These are phyloP conservation scores for Rhabdornis inornatus DNA, from an alignment of 2,113 vertebrate genomes.

Conservation along the genomic window DNA sequence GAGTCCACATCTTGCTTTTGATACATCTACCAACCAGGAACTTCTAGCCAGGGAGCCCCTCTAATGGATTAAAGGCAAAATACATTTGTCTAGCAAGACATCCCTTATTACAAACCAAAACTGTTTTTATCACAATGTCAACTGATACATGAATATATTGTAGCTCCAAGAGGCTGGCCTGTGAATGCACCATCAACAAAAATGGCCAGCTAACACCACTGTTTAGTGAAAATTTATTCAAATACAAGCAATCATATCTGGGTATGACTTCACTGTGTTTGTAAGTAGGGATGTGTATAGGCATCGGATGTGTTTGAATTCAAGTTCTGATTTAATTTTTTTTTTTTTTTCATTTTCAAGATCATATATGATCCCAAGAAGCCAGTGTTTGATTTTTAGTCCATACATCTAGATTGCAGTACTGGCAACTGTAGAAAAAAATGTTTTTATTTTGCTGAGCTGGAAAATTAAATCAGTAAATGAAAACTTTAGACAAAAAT, in stretches of 20 bases:
- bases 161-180: background rate
- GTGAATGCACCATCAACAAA: background rate
- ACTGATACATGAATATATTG: background rate
- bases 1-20: background rate
- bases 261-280: background rate
- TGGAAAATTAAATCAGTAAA: background rate
- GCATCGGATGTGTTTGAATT: background rate
- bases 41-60: background rate
- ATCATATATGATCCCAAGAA: background rate
- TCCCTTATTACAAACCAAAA: background rate
- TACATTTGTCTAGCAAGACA: background rate
- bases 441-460: background rate
- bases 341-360: background rate
- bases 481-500: background rate
- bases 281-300: background rate
- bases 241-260: background rate
- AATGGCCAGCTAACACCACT: background rate
- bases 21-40: background rate
- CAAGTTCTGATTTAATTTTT: background rate
- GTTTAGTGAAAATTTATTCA: background rate
- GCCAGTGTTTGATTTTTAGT: background rate
- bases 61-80: background rate
- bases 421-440: background rate
- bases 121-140: background rate
- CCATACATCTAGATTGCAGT: background rate